Evolutionary conservation across 2,888 invertebrate species (phyloP), one percentile per base, ranked within the genome.

Genomic region (Brachylomia viminalis): DNA sequence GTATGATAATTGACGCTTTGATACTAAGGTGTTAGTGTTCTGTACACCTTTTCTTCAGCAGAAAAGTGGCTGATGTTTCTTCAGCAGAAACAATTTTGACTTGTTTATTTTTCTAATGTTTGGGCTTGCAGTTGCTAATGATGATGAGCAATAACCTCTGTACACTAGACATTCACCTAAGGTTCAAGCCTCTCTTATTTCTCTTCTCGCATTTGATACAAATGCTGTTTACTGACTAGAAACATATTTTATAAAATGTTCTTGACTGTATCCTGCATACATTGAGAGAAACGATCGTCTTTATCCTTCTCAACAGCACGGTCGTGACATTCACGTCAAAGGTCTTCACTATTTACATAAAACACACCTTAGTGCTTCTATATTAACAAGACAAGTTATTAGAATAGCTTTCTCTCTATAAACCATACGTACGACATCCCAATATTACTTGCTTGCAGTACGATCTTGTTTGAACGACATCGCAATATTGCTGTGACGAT

Each of bases 1-100:
- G 23, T 82, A 87, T 85, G 83, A 62, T 85, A 82, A 86, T 87
- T 75, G 62, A 49, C 68, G 67, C 76, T 77, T 73, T 75, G 79
- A 72, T 59, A 75, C 65, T 49, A 65, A 68, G 65, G 52, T 52
- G 76, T 52, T 71, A 54, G 52, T 69, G 56, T 54, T 61, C 59
- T 33, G 59, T 8, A 27, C n/a, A 45, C 49, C 47, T 61, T 62
- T 79, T 68, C 58, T 80, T 47, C 56, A 45, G 11, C 30, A 66
- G 23, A 30, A 38, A 77, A 82, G 15, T 58, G 62, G 58, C 56
- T 30, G 49, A 45, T 67, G 45, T 76, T 68, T 58, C n/a, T n/a
- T n/a, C n/a, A n/a, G n/a, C n/a, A 52, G 20, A 64, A 82, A 33
- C 61, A 82, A 33, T 74, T 75, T 42, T 13, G 6, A 76, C 62